These are phyloP conservation scores for Campoplex capitator DNA, from an alignment of 2,888 invertebrate genomes.

Conservation along the genomic window DNA sequence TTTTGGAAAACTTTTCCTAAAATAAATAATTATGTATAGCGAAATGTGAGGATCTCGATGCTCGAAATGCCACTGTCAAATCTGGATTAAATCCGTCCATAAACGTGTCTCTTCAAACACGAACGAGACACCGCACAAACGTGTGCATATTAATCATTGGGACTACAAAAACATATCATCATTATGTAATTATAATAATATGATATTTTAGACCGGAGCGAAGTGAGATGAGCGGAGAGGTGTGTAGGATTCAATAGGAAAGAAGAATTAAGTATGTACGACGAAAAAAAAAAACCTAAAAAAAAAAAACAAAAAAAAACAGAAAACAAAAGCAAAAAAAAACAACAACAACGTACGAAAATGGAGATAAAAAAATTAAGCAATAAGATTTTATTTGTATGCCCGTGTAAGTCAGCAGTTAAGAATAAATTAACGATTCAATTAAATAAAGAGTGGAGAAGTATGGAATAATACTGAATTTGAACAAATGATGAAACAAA, in stretches of 20 bases:
- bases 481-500: neutral
- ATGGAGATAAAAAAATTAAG: slow-evolving; percentile 78
- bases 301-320: slow-evolving; percentile 46
- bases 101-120: slow-evolving; percentile 77
- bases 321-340: too few species aligned
- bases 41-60: slow-evolving; percentile 67
- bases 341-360: slow-evolving; percentile 46
- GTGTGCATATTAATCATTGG: slow-evolving; percentile 85
- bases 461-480: slow-evolving; percentile 26
- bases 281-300: slow-evolving; percentile 29
- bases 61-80: slow-evolving; percentile 79
- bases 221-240: slow-evolving; percentile 6
- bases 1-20: slow-evolving; percentile 3
- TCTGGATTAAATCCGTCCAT: slow-evolving; percentile 82
- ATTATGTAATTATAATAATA: slow-evolving; percentile 76
- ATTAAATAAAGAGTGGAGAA: slow-evolving; percentile 64
- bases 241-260: neutral
- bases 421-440: slow-evolving; percentile 68
- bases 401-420: slow-evolving; percentile 77
- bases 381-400: slow-evolving; percentile 84
- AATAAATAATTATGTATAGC: slow-evolving; percentile 1
- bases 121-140: slow-evolving; percentile 82
- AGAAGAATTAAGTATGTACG: slow-evolving; percentile 4
- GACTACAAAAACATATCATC: slow-evolving; percentile 85
- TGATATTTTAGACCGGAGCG: slow-evolving; percentile 61